Percentiles rank a stretch among this genome's conserved stretches.
Evolutionary conservation across 2,888 invertebrate species (phyloP).

Genomic region (Clusia tigrina): DNA sequence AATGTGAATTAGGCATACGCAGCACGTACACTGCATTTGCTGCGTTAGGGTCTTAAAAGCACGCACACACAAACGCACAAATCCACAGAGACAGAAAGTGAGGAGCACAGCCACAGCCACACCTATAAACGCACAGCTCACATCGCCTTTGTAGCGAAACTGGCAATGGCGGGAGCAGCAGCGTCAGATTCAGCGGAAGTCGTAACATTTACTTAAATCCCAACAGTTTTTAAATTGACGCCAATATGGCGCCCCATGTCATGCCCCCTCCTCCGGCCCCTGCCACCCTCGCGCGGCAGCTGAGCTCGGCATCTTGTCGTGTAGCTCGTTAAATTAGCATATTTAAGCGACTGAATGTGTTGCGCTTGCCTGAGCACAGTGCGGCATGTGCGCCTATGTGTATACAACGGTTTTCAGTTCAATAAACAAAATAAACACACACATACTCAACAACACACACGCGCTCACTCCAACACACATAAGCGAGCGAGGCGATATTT

Average conservation of each 20-base stretch:
- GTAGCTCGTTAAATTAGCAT: slow-evolving; percentile 18
- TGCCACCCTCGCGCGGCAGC: not conserved
- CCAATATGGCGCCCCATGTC: slow-evolving; percentile 3
- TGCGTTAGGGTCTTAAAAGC: not conserved
- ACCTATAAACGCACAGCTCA: no score
- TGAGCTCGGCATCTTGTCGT: not conserved
- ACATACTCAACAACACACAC: no score
- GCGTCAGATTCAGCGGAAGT: no score
- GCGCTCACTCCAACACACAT: slow-evolving; percentile 1
- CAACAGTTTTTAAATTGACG: not conserved
- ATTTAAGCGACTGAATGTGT: slow-evolving; percentile 7
- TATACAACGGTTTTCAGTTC: slow-evolving; percentile 15
- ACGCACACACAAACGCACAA: not conserved
- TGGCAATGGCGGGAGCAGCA: no score
- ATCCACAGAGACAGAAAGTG: no score
- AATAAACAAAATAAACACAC: slow-evolving; percentile 10
- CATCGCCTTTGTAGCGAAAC: no score
- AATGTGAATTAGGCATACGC: not conserved
- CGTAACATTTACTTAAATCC: not conserved
- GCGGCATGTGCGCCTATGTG: slow-evolving; percentile 7
- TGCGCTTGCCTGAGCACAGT: not conserved
- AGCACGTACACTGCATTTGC: slow-evolving; percentile 14
- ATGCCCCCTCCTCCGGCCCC: not conserved
- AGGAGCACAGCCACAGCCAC: no score
- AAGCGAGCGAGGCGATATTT: not conserved